Base-by-base conservation (phyloP, 2,888 invertebrate genomes). In the Meteorus cinctellus region DNA sequence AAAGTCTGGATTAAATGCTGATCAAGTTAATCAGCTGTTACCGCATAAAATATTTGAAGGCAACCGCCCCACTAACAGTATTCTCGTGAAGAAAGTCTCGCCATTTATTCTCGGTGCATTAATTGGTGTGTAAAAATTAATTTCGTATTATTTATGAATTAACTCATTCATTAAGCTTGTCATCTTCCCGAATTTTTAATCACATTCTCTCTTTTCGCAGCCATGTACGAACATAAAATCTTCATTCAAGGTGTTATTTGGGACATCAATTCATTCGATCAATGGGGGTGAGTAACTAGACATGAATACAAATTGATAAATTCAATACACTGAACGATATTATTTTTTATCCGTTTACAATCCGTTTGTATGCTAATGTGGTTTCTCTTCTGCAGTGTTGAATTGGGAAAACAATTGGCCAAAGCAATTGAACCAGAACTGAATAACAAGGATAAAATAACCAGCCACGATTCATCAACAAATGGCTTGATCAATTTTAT, bases 211-310 rank as follows among this genome's bases (percentile, higher is more conserved):
- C 8, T 24, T 70, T 79, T 91, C 91, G 66, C 91, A 97, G 99
- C 97, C 0, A 93, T 97, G 91, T 99, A 99, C 90, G 99, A 99
- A 89, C 98, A 98, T 90, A 99, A 99, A 91, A 99, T 99, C 85
- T 99, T 99, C 91, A 95, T 96, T 0, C 99, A 99, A 90, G 99
- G 99, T 62, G 94, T 97, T 66, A 96, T 99, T 85, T 99, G 99
- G 99, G 97, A 99, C 90, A 98, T 99, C 88, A 99, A 99, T 90
- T 99, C 99, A 0, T 99, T 96, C 90, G 99, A 99, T 91, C 99
- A 99, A 88, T 99, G 99, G 98, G 99, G 99, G 94, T 94, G 89
- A 90, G 92, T 90, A 34, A 66, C 14, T 19, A 29, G 12, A 31
- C 19, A 1, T 8, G 67, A 65, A 34, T 45, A 36, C 14, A 16